These are phyloP conservation scores for Aradophagus sp. DNA, from an alignment of 1,140 invertebrate genomes.

Conservation along the genomic window DNA sequence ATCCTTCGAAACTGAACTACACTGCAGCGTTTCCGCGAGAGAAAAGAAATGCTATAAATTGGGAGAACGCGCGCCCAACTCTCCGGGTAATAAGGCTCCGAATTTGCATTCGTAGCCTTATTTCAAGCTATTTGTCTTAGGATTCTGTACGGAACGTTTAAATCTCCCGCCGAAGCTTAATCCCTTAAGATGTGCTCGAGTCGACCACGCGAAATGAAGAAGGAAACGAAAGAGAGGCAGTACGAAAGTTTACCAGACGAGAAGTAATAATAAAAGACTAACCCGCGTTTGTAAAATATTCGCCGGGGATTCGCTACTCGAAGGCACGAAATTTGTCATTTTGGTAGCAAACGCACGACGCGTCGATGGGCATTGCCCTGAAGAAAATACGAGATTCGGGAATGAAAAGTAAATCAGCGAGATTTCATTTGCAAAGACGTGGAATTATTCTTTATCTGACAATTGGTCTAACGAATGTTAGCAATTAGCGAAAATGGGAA, in stretches of 20 bases:
- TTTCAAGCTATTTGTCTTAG: constrained; percentile 56
- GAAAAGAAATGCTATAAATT: constrained; percentile 39
- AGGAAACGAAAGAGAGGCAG: constrained; percentile 43
- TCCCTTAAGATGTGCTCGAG: constrained; percentile 45
- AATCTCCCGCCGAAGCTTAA: constrained; percentile 50
- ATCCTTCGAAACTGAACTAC: too few species aligned
- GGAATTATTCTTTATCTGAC: neutral
- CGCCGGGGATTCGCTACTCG: constrained; percentile 5
- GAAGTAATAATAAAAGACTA: constrained; percentile 55
- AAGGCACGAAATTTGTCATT: constrained; percentile 34
- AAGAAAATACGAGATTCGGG: neutral
- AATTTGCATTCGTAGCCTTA: constrained; percentile 55
- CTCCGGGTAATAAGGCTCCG: too few species aligned
- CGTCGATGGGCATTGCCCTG: constrained; percentile 7
- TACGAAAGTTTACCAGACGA: constrained; percentile 52
- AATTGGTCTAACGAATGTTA: constrained; percentile 13
- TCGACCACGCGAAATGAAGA: constrained; percentile 41
- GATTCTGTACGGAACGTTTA: constrained; percentile 47
- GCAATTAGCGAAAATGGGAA: constrained; percentile 24
- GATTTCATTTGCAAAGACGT: neutral
- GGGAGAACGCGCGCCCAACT: constrained; percentile 34
- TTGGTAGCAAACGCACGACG: too few species aligned
- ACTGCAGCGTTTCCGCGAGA: constrained; percentile 18
- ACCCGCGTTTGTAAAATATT: constrained; percentile 41
- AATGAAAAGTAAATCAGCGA: constrained; percentile 6